Conservation (phyloP, 2,888 invertebrate species). For the Thysanoteuthis rhombus region DNA sequence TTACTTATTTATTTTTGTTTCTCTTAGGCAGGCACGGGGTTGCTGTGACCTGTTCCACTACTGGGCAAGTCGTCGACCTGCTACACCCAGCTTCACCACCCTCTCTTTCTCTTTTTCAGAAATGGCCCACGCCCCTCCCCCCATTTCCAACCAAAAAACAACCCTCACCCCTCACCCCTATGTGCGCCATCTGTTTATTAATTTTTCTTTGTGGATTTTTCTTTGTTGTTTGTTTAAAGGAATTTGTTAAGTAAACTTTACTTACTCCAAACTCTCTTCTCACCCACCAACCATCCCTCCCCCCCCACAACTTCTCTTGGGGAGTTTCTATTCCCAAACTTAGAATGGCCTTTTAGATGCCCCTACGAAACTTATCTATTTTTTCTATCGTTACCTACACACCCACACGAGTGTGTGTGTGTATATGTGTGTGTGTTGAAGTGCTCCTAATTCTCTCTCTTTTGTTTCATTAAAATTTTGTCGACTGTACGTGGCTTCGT, state of each 20-base stretch:
- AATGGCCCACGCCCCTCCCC: not conserved
- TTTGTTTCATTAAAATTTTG: not conserved
- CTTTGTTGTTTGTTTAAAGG: not conserved
- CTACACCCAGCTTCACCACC: not conserved
- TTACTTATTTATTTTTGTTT: too few species aligned
- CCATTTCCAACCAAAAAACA: not conserved
- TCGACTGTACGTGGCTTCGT: not conserved
- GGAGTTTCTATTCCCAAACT: not conserved
- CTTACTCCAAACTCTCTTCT: too few species aligned
- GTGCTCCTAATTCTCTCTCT: too few species aligned
- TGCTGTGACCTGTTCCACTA: too few species aligned
- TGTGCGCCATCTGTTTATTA: not conserved
- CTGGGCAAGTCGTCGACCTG: too few species aligned
- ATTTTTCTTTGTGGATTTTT: not conserved
- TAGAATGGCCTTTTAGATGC: not conserved
- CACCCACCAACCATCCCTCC: not conserved
- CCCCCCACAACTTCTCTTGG: not conserved
- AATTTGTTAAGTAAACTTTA: not conserved
- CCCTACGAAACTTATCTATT: not conserved
- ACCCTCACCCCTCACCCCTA: not conserved
- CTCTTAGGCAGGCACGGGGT: too few species aligned
- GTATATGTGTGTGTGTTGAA: too few species aligned
- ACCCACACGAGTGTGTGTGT: too few species aligned
- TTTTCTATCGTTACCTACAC: too few species aligned
- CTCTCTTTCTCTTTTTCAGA: too few species aligned